Conservation (phyloP, 2,797 vertebrate species). For the Gallinago stenura region DNA sequence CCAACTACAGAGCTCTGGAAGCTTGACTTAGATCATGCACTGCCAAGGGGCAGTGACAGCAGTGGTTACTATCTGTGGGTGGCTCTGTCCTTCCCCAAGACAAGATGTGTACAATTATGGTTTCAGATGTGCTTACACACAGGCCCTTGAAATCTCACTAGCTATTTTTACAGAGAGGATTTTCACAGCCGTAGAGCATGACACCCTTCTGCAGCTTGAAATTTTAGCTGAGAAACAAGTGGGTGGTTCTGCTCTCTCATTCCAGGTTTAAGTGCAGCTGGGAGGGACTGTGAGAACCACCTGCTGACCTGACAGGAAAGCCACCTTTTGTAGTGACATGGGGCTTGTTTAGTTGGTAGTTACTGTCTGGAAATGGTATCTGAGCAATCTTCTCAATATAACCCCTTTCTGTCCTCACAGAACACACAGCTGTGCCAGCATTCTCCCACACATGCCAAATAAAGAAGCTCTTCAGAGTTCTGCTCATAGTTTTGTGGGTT, state of each 20-base stretch:
- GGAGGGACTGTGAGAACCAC: background rate
- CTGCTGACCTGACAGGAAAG: background rate
- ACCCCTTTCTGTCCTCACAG: background rate
- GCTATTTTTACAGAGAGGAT: background rate
- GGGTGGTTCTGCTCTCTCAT: background rate
- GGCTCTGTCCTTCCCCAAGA: background rate
- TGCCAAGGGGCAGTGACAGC: background rate
- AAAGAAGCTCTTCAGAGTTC: conserved; percentile 18
- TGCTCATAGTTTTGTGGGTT: background rate
- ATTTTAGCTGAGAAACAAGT: conserved; percentile 11
- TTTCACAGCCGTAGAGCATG: background rate
- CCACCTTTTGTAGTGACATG: background rate
- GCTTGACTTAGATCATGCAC: background rate
- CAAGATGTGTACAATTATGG: background rate
- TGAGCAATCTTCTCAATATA: background rate
- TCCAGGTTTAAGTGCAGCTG: background rate
- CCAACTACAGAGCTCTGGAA: background rate
- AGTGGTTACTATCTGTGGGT: background rate
- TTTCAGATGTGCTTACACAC: background rate
- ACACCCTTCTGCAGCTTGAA: background rate
- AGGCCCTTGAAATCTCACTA: background rate
- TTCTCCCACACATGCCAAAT: background rate
- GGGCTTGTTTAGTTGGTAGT: background rate
- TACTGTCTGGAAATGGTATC: background rate
- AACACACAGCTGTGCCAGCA: conserved; percentile 2